Base-by-base conservation (phyloP, 2,888 invertebrate genomes). In the Acanthococcus lagerstroemiae region DNA sequence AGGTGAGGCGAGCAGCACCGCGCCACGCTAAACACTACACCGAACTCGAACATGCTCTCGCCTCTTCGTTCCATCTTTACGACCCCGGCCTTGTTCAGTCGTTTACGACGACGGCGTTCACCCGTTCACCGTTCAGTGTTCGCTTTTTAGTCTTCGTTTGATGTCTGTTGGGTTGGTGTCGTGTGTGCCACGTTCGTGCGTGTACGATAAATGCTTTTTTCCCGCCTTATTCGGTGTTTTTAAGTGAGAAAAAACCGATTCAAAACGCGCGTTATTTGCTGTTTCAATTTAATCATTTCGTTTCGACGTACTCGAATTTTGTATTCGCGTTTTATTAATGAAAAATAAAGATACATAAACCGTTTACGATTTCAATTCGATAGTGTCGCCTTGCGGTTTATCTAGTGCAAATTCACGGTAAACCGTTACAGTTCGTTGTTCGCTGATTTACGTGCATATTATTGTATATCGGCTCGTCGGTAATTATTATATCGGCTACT, bases 51-150 rank as follows among this genome's bases (percentile, higher is more conserved):
- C 63, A 44, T 63, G 54, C 63, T 54, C n/a, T n/a, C n/a, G n/a
- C n/a, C n/a, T n/a, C 63, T 50, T 63, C 63, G 30, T 52, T 50
- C 50, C 27, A 48, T 50, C 52, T 46, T 22, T 26, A 21, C 54
- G 63, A 54, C 63, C 54, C 63, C 63, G 63, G 63, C 54, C 50
- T 52, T 57, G 46, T 58, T 58, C 45, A 46, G 58, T 58, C 46
- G 37, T 37, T 37, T 9, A n/a, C 37, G 37, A 15, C n/a, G 37
- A 15, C 45, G 48, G 44, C 58, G 22, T 24, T 45, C 46, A 26
- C 58, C 46, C 58, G 58, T 58, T 37, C 26, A 25, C 45, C 9
- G 58, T 37, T 37, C 37, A n/a, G 12, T 37, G 37, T 37, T 37
- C 37, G n/a, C 12, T 37, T 37, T n/a, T 37, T n/a, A 2, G 37